A percentile compares a stretch with the other conserved stretches of the same genome.
Conservation (phyloP, 1,140 invertebrate genomes). For the Daktulosphaira vitifoliae region DNA sequence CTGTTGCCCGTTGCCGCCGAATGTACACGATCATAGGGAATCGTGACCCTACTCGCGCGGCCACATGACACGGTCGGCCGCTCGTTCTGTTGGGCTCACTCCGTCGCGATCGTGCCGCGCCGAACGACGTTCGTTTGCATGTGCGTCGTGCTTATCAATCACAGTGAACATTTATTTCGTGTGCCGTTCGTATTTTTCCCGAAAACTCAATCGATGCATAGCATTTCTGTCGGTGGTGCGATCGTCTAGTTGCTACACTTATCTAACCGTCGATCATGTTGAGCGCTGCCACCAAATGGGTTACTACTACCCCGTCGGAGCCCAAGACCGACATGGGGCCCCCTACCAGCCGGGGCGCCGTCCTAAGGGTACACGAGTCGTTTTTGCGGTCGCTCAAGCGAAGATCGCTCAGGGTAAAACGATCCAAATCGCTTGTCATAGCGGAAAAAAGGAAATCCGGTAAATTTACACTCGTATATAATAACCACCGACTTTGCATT, state of each 20-base stretch:
- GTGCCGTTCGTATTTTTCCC: too few relatives aligned
- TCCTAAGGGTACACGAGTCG: conserved; percentile 53
- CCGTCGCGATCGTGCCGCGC: neutral
- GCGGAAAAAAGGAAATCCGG: conserved; percentile 64
- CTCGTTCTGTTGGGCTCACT: conserved; percentile 1
- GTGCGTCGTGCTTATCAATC: too few relatives aligned
- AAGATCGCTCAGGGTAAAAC: conserved; percentile 56
- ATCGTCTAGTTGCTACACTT: neutral
- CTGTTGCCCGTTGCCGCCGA: conserved; percentile 20
- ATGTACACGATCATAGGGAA: neutral
- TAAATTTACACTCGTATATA: too few relatives aligned
- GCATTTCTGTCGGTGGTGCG: neutral
- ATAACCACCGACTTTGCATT: too few relatives aligned
- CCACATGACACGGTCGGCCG: conserved; percentile 22
- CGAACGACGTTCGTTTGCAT: neutral
- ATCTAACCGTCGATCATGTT: neutral
- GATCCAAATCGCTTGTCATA: conserved; percentile 58
- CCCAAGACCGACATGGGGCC: conserved; percentile 28
- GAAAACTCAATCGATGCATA: too few relatives aligned
- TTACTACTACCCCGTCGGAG: conserved; percentile 14
- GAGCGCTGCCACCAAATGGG: conserved; percentile 28
- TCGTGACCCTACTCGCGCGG: conserved; percentile 28
- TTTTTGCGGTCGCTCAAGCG: conserved; percentile 57
- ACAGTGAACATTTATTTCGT: neutral
- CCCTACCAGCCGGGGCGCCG: neutral